phyloP scores from a whole-genome alignment of 2,113 vertebrate species.

The Urocolius indicus region DNA sequence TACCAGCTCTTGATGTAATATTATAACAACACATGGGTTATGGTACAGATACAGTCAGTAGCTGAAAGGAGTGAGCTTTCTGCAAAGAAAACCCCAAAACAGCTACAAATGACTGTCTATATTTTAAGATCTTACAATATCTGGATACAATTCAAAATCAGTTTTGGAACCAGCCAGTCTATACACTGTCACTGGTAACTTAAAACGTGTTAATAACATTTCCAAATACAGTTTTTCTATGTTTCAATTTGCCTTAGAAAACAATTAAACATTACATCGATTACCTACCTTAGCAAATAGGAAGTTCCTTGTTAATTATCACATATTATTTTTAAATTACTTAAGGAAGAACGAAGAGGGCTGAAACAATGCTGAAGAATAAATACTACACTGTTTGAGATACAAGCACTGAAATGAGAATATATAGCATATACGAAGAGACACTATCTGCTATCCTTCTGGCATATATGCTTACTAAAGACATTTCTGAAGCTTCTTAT shows the following conservation, averaged over 20 bases:
- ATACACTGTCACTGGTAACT: not conserved
- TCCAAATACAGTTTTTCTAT: not conserved
- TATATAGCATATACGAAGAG: not conserved
- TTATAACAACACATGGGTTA: not conserved
- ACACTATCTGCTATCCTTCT: not conserved
- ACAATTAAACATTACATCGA: not conserved
- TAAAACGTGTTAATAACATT: not conserved
- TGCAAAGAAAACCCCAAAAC: not conserved
- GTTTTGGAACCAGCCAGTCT: not conserved
- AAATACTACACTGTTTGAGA: not conserved
- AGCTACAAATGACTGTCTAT: not conserved
- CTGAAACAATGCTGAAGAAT: not conserved
- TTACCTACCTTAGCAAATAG: not conserved
- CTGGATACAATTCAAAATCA: not conserved
- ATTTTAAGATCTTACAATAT: not conserved
- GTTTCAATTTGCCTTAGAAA: not conserved
- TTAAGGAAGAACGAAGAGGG: not conserved
- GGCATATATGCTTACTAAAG: not conserved
- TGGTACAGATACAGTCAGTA: not conserved
- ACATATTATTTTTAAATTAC: constrained; percentile 22
- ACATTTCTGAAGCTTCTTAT: constrained; percentile 13
- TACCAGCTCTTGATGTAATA: not conserved
- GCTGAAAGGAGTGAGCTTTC: not conserved
- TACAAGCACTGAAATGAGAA: not conserved
- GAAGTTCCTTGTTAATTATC: constrained; percentile 19